Evolutionary conservation across 2,113 vertebrate genomes (phyloP).

Genomic region (Redunca redunca): DNA sequence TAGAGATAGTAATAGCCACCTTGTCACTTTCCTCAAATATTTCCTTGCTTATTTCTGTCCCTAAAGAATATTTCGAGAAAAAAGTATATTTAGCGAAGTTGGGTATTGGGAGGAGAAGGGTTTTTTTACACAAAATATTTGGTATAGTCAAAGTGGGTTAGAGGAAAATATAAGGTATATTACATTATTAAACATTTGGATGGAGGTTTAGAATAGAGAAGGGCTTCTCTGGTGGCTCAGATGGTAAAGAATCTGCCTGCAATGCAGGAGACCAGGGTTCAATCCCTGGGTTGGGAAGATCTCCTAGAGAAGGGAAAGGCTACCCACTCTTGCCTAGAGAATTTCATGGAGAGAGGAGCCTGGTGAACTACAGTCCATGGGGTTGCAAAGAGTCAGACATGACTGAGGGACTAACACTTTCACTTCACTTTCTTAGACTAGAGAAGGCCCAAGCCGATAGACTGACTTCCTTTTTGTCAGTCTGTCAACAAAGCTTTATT

Average conservation of each 20-base stretch:
- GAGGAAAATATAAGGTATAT: background rate
- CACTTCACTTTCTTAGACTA: background rate
- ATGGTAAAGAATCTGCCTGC: background rate
- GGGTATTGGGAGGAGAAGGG: background rate
- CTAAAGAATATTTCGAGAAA: background rate
- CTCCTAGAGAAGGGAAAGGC: background rate
- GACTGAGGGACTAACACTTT: background rate
- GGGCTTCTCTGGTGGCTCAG: background rate
- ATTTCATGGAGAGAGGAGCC: background rate
- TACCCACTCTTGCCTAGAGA: background rate
- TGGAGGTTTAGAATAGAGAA: background rate
- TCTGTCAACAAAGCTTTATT: background rate
- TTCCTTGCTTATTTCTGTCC: background rate
- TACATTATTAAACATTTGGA: background rate
- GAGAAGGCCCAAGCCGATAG: background rate
- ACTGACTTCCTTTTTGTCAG: background rate
- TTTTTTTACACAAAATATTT: background rate
- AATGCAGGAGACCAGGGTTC: background rate
- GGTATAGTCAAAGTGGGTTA: background rate
- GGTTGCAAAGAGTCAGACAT: background rate
- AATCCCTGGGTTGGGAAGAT: background rate
- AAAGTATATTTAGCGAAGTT: background rate
- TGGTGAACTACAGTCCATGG: background rate
- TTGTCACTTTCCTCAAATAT: background rate
- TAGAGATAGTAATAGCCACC: background rate